Base-by-base conservation (phyloP, 2,113 vertebrate species). In the Thalassoma bifasciatum region DNA sequence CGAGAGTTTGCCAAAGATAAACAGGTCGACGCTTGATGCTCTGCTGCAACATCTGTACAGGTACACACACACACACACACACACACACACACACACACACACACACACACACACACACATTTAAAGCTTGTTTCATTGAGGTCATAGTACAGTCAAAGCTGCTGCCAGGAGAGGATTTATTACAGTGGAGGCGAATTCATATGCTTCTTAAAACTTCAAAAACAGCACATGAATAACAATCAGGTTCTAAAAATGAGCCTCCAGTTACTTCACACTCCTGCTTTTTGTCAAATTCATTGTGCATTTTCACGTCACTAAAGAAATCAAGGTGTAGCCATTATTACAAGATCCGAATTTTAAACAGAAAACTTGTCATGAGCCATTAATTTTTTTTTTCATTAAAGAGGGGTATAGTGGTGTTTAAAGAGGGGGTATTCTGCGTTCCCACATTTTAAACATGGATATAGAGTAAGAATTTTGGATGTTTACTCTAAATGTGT, bases 1-100 rank as follows among this genome's bases (percentile, higher is more conserved):
- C 75, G 93, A 79, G 50, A 95, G 93, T 3, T 94, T 99, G 86
- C 96, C 96, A 30, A 93, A 89, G 42, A 94, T 96, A 85, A 97
- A 95, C 88, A 92, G 93, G 90, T 93, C 95, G 54, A 99, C 97
- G 0, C 68, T 99, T 37, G 94, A 95, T 46, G 97, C 97, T 57
- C 76, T 99, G 79, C 95, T 97, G 68, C 96, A 96, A 82, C 97
- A 99, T 79, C 95, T 99, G 71, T 98, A 97, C 92, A 97, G 98
- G 98, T 99, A 82, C 2, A 47, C 24, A 47, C 67, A 57, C 16
- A 26, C 66, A 62, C 19, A 17, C 58, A 61, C 60, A 66, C 68
- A 30, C 66, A 68, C 38, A 67, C 57, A 22, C 23, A n/a, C 40
- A 69, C 58, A 57, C 12, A 12, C 19, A 58, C 60, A 66, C 68